Conservation (phyloP, 2,888 invertebrate species). For the Pterostichus niger region DNA sequence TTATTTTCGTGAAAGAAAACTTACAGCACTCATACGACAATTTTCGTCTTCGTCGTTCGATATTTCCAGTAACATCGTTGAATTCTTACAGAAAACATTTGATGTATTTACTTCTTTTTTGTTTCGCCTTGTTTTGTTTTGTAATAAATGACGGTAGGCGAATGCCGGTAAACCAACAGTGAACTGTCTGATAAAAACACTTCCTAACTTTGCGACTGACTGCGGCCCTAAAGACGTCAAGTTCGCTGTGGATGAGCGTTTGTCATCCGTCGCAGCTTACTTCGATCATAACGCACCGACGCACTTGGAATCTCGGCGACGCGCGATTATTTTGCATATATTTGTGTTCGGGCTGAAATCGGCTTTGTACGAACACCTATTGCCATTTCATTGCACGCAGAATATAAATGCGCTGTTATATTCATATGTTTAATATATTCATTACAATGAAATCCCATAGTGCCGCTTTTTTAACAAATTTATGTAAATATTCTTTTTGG, state of each 20-base stretch:
- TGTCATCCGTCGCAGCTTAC: conserved; percentile 38
- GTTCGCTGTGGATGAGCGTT: conserved; percentile 51
- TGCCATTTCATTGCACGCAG: conserved; percentile 25
- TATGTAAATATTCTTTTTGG: too few species aligned
- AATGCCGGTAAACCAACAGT: conserved; percentile 46
- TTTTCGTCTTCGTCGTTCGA: conserved; percentile 46
- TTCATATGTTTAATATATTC: conserved; percentile 25
- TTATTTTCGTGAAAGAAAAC: background rate
- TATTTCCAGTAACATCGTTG: conserved; percentile 39
- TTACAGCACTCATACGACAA: conserved; percentile 29
- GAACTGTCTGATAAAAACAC: conserved; percentile 47
- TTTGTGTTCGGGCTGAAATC: conserved; percentile 34
- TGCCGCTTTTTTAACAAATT: too few species aligned
- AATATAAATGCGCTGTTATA: conserved; percentile 25
- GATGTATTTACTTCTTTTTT: conserved; percentile 54
- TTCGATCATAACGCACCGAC: conserved; percentile 54
- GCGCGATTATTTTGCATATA: conserved; percentile 46
- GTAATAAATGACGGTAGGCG: conserved; percentile 50
- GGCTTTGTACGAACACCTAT: conserved; percentile 32
- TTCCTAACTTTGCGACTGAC: conserved; percentile 28
- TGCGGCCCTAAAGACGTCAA: conserved; percentile 44
- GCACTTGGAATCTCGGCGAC: conserved; percentile 12
- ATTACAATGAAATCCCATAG: conserved; percentile 1
- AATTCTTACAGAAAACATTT: conserved; percentile 49
- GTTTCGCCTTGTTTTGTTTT: conserved; percentile 37